A percentile compares a stretch with the other conserved stretches of the same genome.
Conservation (phyloP, 1,140 invertebrate species). For the Cydia amplana region DNA sequence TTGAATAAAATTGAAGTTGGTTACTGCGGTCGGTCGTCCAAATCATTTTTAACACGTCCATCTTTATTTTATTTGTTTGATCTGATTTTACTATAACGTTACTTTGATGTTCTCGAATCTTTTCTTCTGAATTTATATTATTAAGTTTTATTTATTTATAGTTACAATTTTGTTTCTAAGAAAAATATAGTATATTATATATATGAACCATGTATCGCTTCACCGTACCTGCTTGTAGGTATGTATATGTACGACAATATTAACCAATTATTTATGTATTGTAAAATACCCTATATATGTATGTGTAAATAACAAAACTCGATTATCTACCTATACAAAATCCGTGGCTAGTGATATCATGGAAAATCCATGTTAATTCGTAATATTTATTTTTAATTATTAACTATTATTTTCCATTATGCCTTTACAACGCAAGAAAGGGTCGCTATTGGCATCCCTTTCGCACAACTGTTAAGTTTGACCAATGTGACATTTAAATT, state of each 20-base stretch:
- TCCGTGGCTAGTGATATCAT: constrained; percentile 1
- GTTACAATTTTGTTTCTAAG: constrained; percentile 8
- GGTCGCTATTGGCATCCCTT: not conserved
- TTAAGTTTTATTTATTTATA: constrained; percentile 1
- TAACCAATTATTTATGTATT: constrained; percentile 46
- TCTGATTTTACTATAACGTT: not conserved
- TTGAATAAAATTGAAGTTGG: not conserved
- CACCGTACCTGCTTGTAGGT: constrained; percentile 65
- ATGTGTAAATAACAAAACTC: constrained; percentile 45
- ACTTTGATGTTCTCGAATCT: not conserved
- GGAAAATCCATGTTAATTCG: constrained; percentile 17
- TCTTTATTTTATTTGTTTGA: constrained; percentile 18
- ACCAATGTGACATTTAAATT: not conserved
- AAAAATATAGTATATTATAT: constrained; percentile 34
- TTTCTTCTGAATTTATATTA: not conserved
- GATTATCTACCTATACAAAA: constrained; percentile 26
- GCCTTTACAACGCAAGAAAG: not conserved
- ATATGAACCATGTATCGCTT: constrained; percentile 46
- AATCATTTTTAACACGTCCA: constrained; percentile 18
- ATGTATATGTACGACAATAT: constrained; percentile 64
- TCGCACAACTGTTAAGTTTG: not conserved
- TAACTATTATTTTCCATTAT: not conserved
- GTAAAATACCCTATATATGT: constrained; percentile 46
- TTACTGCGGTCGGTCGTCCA: not conserved
- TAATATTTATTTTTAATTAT: constrained; percentile 33